Conservation (phyloP, 2,113 vertebrate genomes). For the Nibea albiflora region DNA sequence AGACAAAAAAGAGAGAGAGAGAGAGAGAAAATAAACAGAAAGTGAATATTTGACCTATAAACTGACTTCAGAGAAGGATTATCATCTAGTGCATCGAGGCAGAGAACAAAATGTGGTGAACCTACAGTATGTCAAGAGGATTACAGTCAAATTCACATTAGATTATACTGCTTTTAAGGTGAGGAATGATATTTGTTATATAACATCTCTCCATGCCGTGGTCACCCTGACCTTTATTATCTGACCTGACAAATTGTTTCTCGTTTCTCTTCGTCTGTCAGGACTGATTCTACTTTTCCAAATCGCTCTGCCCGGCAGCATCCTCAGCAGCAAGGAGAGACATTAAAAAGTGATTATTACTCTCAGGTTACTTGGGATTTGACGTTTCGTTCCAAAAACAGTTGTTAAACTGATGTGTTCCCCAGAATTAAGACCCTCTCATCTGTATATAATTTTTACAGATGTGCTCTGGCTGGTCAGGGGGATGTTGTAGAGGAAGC, state of each 20-base stretch:
- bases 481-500: background rate
- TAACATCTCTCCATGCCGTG: conserved; percentile 28
- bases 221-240: conserved; percentile 18
- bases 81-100: conserved; percentile 19
- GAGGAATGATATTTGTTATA: conserved; percentile 47
- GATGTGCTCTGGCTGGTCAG: conserved; percentile 25
- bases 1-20: background rate
- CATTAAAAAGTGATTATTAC: conserved; percentile 48
- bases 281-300: conserved; percentile 15
- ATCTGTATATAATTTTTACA: conserved; percentile 10
- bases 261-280: conserved; percentile 24
- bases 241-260: conserved; percentile 33
- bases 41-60: conserved; percentile 59
- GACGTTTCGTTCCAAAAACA: conserved; percentile 29
- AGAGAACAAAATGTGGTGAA: conserved; percentile 54
- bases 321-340: conserved; percentile 11
- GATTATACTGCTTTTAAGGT: conserved; percentile 58
- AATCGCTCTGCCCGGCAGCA: conserved; percentile 5
- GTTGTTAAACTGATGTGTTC: conserved; percentile 19
- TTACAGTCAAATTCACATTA: conserved; percentile 65
- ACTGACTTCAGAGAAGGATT: conserved; percentile 52
- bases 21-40: conserved; percentile 45
- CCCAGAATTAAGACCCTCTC: background rate
- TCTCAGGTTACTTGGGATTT: conserved; percentile 60
- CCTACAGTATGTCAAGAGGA: conserved; percentile 58